These are phyloP conservation scores for Crossoptilon crossoptilon DNA, from an alignment of 2,797 vertebrate species.

Conservation along the genomic window DNA sequence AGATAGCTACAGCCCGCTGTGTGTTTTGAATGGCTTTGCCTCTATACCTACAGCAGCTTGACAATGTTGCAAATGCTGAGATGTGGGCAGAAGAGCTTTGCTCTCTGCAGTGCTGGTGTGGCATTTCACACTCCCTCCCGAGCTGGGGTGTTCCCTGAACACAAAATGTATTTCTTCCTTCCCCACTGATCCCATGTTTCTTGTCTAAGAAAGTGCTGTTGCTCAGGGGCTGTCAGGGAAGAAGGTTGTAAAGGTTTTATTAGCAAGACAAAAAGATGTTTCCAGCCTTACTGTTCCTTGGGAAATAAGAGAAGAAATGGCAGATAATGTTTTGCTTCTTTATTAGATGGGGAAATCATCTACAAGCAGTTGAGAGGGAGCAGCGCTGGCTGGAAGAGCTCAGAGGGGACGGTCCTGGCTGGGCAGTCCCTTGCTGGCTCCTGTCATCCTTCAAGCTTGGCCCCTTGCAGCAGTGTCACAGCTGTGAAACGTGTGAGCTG, in stretches of 20 bases:
- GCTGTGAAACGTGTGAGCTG: not conserved
- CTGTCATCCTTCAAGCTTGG: not conserved
- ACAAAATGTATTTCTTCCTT: not conserved
- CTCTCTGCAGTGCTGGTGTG: not conserved
- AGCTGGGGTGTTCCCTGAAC: not conserved
- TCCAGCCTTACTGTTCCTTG: constrained; percentile 34
- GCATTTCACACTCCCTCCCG: not conserved
- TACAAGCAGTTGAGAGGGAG: not conserved
- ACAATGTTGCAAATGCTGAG: not conserved
- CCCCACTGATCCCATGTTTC: not conserved
- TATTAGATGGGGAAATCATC: constrained; percentile 42
- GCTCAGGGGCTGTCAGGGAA: not conserved
- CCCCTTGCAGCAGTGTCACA: not conserved
- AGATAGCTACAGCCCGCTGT: not conserved
- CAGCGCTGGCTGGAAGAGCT: not conserved
- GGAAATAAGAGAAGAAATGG: constrained; percentile 53
- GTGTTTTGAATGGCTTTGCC: not conserved
- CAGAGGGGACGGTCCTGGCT: too few species aligned
- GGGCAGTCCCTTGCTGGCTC: too few species aligned
- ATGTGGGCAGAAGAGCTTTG: not conserved
- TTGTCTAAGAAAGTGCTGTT: not conserved
- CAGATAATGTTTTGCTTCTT: constrained; percentile 10
- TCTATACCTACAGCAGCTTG: not conserved
- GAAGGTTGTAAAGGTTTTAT: constrained; percentile 45
- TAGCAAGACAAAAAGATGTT: constrained; percentile 41